These are phyloP conservation scores for Drosophila ironensis DNA, from an alignment of 1,140 invertebrate species.

Conservation along the genomic window DNA sequence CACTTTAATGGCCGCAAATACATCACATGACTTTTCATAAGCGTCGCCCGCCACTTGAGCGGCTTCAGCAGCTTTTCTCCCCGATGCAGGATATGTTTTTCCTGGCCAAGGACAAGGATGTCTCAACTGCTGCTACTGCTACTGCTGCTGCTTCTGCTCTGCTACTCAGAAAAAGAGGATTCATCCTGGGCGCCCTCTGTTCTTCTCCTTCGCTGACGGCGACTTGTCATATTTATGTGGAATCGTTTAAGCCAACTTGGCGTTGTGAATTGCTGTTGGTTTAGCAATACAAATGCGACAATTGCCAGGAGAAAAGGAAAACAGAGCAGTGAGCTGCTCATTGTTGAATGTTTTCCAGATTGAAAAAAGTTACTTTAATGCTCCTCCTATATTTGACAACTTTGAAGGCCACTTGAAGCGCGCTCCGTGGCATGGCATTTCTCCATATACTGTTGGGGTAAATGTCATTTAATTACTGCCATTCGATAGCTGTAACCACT, in stretches of 20 bases:
- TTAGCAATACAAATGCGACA: constrained; percentile 61
- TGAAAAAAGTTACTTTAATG: constrained; percentile 41
- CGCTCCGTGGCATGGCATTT: not conserved
- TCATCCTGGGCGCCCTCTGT: constrained; percentile 10
- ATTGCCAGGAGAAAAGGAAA: constrained; percentile 28
- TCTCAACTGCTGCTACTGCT: constrained; percentile 20
- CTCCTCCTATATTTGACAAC: too few species aligned
- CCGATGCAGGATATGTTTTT: constrained; percentile 20
- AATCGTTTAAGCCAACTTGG: constrained; percentile 64
- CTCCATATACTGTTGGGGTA: constrained; percentile 33
- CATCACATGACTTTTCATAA: constrained; percentile 76
- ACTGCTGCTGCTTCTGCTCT: too few species aligned
- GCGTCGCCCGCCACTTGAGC: constrained; percentile 62
- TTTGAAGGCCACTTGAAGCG: constrained; percentile 27
- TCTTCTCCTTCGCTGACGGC: constrained; percentile 13
- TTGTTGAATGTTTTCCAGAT: constrained; percentile 28
- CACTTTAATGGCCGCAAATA: constrained; percentile 77
- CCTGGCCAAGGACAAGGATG: constrained; percentile 41
- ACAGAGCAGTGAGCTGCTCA: constrained; percentile 8
- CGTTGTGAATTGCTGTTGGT: constrained; percentile 26
- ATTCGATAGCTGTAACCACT: constrained; percentile 28
- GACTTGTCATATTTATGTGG: constrained; percentile 75
- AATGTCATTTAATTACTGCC: constrained; percentile 70
- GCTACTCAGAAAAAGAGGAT: constrained; percentile 33
- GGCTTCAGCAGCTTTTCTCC: constrained; percentile 4